Evolutionary conservation across 2,113 vertebrate species (phyloP).

Genomic region (Polyodon spathula): DNA sequence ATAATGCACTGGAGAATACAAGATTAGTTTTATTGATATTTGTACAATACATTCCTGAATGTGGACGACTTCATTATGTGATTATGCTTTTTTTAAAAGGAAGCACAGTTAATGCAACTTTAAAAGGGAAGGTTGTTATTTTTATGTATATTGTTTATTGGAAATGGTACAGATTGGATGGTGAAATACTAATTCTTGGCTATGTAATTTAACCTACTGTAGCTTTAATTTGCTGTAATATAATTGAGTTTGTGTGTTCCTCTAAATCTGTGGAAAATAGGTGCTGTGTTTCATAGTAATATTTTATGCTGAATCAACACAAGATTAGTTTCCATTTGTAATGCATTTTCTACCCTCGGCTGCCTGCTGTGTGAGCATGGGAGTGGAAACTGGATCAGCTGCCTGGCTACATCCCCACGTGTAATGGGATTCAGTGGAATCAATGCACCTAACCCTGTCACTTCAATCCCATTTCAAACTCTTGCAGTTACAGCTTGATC

Average conservation of each 20-base stretch:
- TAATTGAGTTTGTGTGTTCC: neutral
- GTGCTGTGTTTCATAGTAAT: neutral
- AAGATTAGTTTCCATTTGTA: neutral
- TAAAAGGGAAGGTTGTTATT: too few relatives aligned
- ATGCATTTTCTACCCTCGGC: slow-evolving; percentile 2
- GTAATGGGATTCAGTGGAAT: neutral
- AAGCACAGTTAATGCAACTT: too few relatives aligned
- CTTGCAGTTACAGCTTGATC: slow-evolving; percentile 3
- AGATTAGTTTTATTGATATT: too few relatives aligned
- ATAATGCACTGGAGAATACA: too few relatives aligned
- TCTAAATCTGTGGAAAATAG: neutral
- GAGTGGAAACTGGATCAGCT: neutral
- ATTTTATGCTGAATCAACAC: slow-evolving; percentile 1
- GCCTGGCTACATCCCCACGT: slow-evolving; percentile 9
- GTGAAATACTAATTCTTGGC: too few relatives aligned
- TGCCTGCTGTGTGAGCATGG: neutral
- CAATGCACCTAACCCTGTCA: neutral
- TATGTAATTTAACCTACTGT: neutral
- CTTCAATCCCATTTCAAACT: neutral
- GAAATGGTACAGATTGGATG: too few relatives aligned
- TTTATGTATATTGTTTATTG: too few relatives aligned
- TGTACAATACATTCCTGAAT: too few relatives aligned
- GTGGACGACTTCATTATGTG: too few relatives aligned
- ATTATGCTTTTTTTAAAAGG: too few relatives aligned
- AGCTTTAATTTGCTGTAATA: neutral